Evolutionary conservation across 2,113 vertebrate genomes (phyloP), one percentile per base, ranked within the genome.

Genomic region (Grammomys surdaster): DNA sequence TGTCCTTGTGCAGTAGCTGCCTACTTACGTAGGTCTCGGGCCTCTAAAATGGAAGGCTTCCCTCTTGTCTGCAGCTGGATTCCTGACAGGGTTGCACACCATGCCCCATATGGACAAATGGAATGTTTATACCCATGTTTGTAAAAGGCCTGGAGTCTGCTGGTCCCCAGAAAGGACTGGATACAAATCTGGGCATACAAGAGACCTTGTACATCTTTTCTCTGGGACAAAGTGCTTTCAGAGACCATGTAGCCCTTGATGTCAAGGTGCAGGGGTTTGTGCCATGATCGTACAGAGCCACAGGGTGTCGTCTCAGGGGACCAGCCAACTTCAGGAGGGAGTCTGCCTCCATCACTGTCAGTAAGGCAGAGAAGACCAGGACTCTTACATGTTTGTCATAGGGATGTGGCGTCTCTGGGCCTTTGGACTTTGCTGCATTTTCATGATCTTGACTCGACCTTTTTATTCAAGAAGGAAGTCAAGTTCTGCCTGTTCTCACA

Each of bases 391-490:
- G 6, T n/a, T 63, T 5, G 3, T 6, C 8, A 0, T 33, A 40
- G 63, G 46, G 28, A 65, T 1, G 0, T 12, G 0, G 36, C 90
- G 43, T 19, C 75, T 91, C 36, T 70, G 82, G 87, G 78, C 81
- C 70, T 90, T 48, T 36, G 54, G 72, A 86, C 86, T 16, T 54
- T 1, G 69, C 94, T 70, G 72, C 70, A 10, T 89, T 92, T 90
- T 80, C 65, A 40, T 48, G 46, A 87, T 48, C 43, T 46, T 0
- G 60, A 78, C 77, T 89, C 4, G 16, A 54, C 91, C 46, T 72
- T 89, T 95, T 58, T 17, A 19, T 48, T 82, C 69, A 3, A 56
- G 89, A 75, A 73, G 93, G 78, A 88, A 92, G n/a, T 60, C 88
- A 28, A 77, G 56, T 31, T 70, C 56, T 40, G 20, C 80, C 89